These are phyloP conservation scores for Nomada fucata DNA, from an alignment of 2,888 invertebrate species.

Conservation along the genomic window DNA sequence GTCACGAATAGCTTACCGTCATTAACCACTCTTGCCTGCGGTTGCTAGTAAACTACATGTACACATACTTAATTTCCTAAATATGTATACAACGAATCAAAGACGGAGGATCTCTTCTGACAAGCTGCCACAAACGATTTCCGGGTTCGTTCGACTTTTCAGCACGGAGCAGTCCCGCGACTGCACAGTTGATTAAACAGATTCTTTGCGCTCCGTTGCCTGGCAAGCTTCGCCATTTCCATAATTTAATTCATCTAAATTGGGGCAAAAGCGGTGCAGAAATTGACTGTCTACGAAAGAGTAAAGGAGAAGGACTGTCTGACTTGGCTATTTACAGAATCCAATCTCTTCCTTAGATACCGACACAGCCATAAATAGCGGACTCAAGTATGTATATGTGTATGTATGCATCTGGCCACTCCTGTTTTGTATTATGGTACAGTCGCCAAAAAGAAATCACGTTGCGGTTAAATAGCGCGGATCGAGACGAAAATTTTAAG, in stretches of 20 bases:
- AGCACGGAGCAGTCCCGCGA: not conserved
- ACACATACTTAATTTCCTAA: slow-evolving; percentile 3
- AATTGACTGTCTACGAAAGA: not conserved
- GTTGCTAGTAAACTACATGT: not conserved
- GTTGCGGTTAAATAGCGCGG: not conserved
- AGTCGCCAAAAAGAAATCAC: slow-evolving; percentile 33
- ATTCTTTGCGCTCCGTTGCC: not conserved
- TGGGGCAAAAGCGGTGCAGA: not conserved
- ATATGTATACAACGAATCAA: slow-evolving; percentile 1
- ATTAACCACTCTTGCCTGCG: not conserved
- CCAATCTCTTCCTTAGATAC: slow-evolving; percentile 15
- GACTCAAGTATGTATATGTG: not conserved
- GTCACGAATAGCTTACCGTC: not conserved
- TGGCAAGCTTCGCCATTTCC: not conserved
- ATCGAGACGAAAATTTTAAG: slow-evolving; percentile 26
- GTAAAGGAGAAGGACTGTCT: not conserved
- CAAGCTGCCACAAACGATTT: not conserved
- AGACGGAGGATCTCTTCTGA: not conserved
- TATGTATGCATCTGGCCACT: not conserved
- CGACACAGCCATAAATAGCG: slow-evolving; percentile 25
- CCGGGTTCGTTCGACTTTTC: not conserved
- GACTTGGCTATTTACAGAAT: slow-evolving; percentile 20
- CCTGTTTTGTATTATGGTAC: slow-evolving; percentile 24
- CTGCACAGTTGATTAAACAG: not conserved
- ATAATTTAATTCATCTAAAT: not conserved